Conservation (phyloP, 2,113 vertebrate genomes). For the Pitta sordida region DNA sequence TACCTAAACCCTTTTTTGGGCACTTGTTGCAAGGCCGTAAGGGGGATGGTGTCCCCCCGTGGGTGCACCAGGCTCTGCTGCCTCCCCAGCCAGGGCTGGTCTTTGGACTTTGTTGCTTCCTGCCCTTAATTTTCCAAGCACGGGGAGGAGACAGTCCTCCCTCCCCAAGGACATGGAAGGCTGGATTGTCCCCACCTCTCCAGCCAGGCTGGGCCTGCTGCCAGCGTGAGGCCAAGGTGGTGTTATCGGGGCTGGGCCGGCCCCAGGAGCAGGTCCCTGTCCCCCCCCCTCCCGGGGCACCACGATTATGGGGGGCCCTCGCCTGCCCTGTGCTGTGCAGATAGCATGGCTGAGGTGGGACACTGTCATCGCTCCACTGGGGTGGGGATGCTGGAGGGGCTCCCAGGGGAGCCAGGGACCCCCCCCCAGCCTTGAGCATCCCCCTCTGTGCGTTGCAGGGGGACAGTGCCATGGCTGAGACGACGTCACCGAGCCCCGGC, state of each 20-base stretch:
- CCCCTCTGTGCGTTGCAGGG: slow-evolving; percentile 44
- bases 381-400: neutral
- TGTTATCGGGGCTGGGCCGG: neutral
- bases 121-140: neutral
- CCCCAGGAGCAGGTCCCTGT: neutral
- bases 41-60: accelerated
- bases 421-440: neutral
- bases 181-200: neutral
- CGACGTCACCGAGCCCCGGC: neutral
- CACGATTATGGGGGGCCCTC: neutral
- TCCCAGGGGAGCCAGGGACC: neutral
- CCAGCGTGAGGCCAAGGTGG: neutral
- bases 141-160: neutral
- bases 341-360: neutral
- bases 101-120: neutral
- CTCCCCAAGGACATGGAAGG: neutral
- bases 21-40: neutral
- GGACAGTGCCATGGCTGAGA: slow-evolving; percentile 78
- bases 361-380: accelerated
- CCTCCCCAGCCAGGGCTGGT: accelerated
- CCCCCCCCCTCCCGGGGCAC: neutral
- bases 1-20: neutral
- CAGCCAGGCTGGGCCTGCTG: neutral
- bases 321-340: neutral
- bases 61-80: neutral